Conservation (phyloP, 2,113 vertebrate species). For the Tragulus kanchil region DNA sequence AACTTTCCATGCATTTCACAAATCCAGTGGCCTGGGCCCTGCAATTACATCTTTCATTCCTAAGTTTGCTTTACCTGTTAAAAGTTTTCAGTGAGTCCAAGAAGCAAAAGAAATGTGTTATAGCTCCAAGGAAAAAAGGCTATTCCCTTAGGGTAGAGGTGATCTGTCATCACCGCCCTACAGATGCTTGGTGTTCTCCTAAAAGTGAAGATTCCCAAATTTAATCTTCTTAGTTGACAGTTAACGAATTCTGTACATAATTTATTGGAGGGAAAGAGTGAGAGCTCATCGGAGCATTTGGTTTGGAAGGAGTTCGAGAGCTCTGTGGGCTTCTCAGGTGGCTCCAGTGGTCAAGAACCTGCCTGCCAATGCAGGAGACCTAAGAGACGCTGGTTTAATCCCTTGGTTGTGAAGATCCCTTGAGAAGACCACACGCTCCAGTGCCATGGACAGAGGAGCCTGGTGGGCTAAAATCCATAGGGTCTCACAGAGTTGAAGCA, state of each 20-base stretch:
- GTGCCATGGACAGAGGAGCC: background rate
- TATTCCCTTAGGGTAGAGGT: constrained; percentile 83
- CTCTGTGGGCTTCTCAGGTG: background rate
- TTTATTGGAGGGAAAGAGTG: background rate
- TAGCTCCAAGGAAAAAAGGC: constrained; percentile 79
- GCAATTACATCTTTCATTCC: constrained; percentile 88
- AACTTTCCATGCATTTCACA: constrained; percentile 90
- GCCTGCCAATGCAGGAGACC: background rate
- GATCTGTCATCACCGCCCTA: constrained; percentile 81
- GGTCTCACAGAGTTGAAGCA: background rate
- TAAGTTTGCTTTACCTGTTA: constrained; percentile 84
- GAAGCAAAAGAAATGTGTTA: constrained; percentile 82
- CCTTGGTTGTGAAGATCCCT: background rate
- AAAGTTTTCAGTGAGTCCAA: constrained; percentile 87
- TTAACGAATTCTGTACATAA: constrained; percentile 78
- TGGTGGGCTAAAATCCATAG: background rate
- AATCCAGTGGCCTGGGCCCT: constrained; percentile 86
- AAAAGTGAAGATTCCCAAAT: constrained; percentile 77
- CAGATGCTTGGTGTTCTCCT: constrained; percentile 76
- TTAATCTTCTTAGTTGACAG: constrained; percentile 79
- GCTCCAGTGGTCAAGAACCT: background rate
- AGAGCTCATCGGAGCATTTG: background rate
- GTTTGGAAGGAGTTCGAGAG: constrained; percentile 55
- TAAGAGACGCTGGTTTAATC: background rate
- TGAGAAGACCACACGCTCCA: background rate